Evolutionary conservation across 1,140 invertebrate species (phyloP).

Genomic region (Reticulitermes speratus): DNA sequence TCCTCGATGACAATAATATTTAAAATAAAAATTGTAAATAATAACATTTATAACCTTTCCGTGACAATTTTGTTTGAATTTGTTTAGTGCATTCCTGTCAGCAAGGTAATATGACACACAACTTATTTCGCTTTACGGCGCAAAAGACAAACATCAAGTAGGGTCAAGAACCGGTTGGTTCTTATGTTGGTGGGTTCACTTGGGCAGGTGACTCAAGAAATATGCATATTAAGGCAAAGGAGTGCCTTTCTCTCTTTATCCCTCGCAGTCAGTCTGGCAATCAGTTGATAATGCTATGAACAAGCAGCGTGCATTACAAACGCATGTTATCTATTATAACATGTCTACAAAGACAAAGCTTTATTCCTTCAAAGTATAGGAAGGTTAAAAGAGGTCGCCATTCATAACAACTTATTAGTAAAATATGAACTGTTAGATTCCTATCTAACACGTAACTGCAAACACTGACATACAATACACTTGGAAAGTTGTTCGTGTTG

Average conservation of each 20-base stretch:
- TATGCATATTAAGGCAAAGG: conserved; percentile 2
- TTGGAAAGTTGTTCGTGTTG: too few species aligned
- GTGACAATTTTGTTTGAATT: not conserved
- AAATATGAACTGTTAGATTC: too few species aligned
- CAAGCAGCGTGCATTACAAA: not conserved
- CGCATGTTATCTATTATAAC: too few species aligned
- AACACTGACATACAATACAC: too few species aligned
- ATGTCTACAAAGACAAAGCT: too few species aligned
- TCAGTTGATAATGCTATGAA: not conserved
- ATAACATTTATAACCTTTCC: too few species aligned
- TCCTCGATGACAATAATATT: too few species aligned
- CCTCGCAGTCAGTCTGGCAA: not conserved
- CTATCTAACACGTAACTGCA: too few species aligned
- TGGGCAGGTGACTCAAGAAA: not conserved
- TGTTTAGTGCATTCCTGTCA: not conserved
- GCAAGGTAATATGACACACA: not conserved
- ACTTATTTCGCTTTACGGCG: not conserved
- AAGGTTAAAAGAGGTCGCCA: too few species aligned
- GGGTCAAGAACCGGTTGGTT: not conserved
- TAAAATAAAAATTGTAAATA: too few species aligned
- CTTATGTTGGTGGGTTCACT: not conserved
- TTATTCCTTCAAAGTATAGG: too few species aligned
- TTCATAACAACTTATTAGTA: too few species aligned
- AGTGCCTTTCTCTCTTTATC: not conserved
- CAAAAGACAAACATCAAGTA: not conserved